Conservation (phyloP, 1,140 invertebrate species). For the Calephelis nemesis region DNA sequence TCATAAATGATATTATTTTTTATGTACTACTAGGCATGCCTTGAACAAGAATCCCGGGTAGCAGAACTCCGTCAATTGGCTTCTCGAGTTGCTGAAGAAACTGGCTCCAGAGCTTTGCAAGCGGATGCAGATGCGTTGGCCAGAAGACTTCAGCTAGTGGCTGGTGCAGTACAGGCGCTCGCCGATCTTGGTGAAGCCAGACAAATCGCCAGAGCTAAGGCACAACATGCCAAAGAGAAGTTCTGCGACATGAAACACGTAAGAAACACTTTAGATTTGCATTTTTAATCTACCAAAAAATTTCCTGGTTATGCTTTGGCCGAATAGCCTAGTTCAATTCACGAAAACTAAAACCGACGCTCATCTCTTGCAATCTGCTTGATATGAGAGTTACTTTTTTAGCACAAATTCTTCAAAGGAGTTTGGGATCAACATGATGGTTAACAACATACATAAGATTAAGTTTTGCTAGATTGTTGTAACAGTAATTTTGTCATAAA, state of each 20-base stretch:
- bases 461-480: background rate
- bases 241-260: conserved; percentile 71
- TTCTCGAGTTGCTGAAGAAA: conserved; percentile 86
- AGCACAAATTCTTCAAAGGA: too few species aligned
- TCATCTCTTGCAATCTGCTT: too few species aligned
- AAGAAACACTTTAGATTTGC: background rate
- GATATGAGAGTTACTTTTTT: too few species aligned
- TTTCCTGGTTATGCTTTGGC: too few species aligned
- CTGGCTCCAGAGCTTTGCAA: conserved; percentile 85
- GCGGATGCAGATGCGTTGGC: conserved; percentile 89
- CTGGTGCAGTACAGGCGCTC: conserved; percentile 85
- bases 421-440: too few species aligned
- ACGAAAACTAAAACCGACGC: too few species aligned
- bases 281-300: too few species aligned
- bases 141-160: conserved; percentile 86
- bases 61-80: conserved; percentile 87
- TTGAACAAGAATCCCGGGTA: conserved; percentile 87
- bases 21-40: conserved; percentile 81
- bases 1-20: background rate
- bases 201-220: conserved; percentile 60
- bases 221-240: conserved; percentile 62
- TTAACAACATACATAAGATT: background rate
- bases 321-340: too few species aligned
- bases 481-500: background rate
- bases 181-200: conserved; percentile 86